Conservation (phyloP, 2,113 vertebrate genomes). For the Aramus guarauna region DNA sequence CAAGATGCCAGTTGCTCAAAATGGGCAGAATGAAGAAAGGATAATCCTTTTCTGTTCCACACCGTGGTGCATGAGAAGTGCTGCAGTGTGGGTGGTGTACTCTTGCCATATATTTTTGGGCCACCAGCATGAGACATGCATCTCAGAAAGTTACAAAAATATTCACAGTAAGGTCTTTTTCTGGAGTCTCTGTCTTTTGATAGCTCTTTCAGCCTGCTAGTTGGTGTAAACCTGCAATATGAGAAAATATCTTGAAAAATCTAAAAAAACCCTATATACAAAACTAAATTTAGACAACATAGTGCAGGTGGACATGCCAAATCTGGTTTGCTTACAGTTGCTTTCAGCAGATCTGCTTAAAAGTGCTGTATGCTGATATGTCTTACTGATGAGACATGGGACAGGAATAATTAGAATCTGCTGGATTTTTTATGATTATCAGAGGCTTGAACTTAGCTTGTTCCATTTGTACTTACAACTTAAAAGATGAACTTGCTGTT, state of each 20-base stretch:
- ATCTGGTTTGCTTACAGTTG: not conserved
- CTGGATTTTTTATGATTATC: not conserved
- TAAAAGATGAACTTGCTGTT: not conserved
- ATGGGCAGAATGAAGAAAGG: not conserved
- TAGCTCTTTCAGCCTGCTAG: not conserved
- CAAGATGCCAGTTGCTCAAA: not conserved
- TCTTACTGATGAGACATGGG: not conserved
- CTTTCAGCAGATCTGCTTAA: not conserved
- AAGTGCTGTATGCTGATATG: not conserved
- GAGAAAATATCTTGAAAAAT: not conserved
- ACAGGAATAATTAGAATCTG: not conserved
- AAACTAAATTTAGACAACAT: not conserved
- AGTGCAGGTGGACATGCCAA: not conserved
- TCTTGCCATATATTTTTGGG: constrained; percentile 9
- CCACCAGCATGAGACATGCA: not conserved
- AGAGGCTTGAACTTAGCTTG: not conserved
- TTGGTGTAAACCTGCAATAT: not conserved
- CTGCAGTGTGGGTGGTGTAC: constrained; percentile 6
- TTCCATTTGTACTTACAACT: not conserved
- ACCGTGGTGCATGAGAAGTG: not conserved
- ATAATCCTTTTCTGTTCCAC: not conserved
- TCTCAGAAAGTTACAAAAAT: constrained; percentile 24
- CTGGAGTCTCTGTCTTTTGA: not conserved
- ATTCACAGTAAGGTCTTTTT: not conserved
- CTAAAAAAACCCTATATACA: not conserved